Base-by-base conservation (phyloP, 1,140 invertebrate species). In the Araneus ventricosus region DNA sequence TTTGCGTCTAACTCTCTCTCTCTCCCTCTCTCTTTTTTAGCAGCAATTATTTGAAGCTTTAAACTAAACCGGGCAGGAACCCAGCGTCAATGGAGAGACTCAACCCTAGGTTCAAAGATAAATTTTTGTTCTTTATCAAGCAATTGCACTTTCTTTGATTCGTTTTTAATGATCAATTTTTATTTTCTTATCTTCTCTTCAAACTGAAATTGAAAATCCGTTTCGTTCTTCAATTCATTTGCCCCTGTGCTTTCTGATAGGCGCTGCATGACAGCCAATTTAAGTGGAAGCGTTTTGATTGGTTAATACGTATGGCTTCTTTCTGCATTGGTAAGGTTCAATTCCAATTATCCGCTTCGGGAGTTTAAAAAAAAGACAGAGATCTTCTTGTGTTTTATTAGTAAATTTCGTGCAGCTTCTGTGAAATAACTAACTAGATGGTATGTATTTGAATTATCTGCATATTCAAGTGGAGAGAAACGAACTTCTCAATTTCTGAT, bases 21-120 rank as follows among this genome's bases (percentile, higher is more conserved):
- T 57, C 24, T 75, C 89, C 27, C 39, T 84, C 79, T 63, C 67
- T 88, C 37, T 57, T 39, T 75, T 84, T 88, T 86, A 67, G 61
- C 80, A 92, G 90, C 90, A 92, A 92, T 92, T 92, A 92, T 92
- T 92, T 85, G 90, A 70, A 86, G 90, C 90, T 92, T 92, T 92
- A 57, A 75, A 82, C 79, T 90, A 82, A 90, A 45, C 88, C 57
- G 30, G 70, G 45, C 41, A 61, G 52, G 41, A 82, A 82, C 39
- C 45, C 61, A n/a, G 30, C 39, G 52, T 90, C 75, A 90, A 90
- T 90, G 45, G 79, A 37, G 45, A 90, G 34, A 57, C 34, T 34
- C 70, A 57, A 84, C 82, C 82, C 82, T 22, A 52, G n/a, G 39
- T 84, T 84, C 70, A 75, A 75, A 75, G 70, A 75, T 75, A 75